Evolutionary conservation across 2,797 vertebrate genomes (phyloP), one percentile per base, ranked within the genome.

Genomic region (Pangasius sanitwongsei): DNA sequence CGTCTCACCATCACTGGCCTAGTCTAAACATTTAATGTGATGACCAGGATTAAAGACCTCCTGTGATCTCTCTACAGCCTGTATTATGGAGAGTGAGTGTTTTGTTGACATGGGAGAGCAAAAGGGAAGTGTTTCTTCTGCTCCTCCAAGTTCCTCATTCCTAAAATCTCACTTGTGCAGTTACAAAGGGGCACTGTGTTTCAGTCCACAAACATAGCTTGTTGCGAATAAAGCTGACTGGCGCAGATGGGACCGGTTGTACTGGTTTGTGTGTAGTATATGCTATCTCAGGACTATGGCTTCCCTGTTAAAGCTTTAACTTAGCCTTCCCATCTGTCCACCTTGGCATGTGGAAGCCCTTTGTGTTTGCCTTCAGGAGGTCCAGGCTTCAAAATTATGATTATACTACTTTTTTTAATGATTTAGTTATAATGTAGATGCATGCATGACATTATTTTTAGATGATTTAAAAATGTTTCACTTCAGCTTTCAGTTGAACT

Each of bases 1-100:
- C 8, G 31, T 53, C 82, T 63, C 41, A 53, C 18, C 53, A 28
- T 70, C 74, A 65, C 63, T 86, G 75, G 53, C 55, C 83, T 20
- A 74, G 89, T 81, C 89, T 86, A 86, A 90, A 90, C 61, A 80
- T 48, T 85, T 80, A 44, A 61, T 63, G 75, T 86, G 83, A 90
- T 86, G 88, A 57, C 83, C 84, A 86, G 63, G 61, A 86, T 86
- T 86, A 75, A 86, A 37, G 70, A 86, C 55, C 69, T 86, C 67
- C 53, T 61, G 55, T 59, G 69, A 86, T 75, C 70, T 44, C 37
- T 75, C 31, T 44, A 6, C 85, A 86, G 85, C 34, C 34, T 1
- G 23, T 28, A 8, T 55, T 85, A 65, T 85, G 48, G 2, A 55
- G 65, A 25, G 48, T 57, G 67, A 85, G 85, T 18, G 34, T 86